Evolutionary conservation across 2,113 vertebrate genomes (phyloP), one percentile per base, ranked within the genome.

Genomic region (Dromaius novaehollandiae): DNA sequence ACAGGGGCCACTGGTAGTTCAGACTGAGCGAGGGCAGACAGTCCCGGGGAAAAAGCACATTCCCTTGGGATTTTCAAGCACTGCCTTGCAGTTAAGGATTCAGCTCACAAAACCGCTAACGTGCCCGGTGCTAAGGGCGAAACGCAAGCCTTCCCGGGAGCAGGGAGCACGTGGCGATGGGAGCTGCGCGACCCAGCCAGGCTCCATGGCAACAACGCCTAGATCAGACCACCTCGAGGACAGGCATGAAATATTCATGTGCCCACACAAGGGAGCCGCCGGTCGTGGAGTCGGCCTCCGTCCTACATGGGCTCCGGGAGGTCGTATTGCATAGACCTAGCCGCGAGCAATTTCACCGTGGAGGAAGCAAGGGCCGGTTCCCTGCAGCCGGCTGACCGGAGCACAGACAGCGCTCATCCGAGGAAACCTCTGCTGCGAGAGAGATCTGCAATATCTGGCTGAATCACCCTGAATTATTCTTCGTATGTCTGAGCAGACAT

Each of bases 281-380:
- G 44, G 7, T 13, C 51, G 25, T 0, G 0, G 68, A 4, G 26
- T 44, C 28, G 44, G 65, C 30, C 65, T 46, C 40, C 42, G 13
- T 82, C 65, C 60, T 34, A 73, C 30, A 12, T 15, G 1, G 48
- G 17, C 12, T 79, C 56, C 34, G 4, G 13, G 28, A 80, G 64
- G 80, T 20, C 13, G 74, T 30, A 46, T 68, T 15, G 26, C 26
- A 44, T 11, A 46, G 16, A 40, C 28, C 13, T 11, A 68, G 42
- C 82, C 26, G 19, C 30, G 44, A 92, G 48, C 10, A 26, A 44
- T 66, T 80, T 69, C 58, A 80, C 70, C 34, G 13, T 0, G 0
- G 34, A 0, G 0, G 38, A 10, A 91, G 91, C 51, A 1, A 4
- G n/a, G 42, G 50, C n/a, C 0, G 38, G 30, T 36, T 86, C 76